Evolutionary conservation across 1,140 invertebrate genomes (phyloP).

Genomic region (Drosophila equinoxialis): DNA sequence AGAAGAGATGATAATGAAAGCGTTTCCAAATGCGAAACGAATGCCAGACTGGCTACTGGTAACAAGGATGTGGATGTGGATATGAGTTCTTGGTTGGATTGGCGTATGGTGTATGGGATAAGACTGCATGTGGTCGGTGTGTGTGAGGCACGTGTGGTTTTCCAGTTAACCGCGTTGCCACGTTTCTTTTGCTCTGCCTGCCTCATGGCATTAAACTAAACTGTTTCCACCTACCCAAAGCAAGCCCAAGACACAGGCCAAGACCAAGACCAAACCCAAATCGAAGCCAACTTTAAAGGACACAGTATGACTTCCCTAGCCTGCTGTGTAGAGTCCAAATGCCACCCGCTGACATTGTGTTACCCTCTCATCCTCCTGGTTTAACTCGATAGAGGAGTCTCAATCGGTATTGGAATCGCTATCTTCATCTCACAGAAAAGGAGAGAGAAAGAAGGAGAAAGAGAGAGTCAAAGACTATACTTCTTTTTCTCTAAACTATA

Average conservation of each 20-base stretch:
- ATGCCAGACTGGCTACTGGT: slow-evolving; percentile 73
- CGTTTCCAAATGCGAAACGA: slow-evolving; percentile 82
- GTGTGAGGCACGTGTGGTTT: slow-evolving; percentile 81
- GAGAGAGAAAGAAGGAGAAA: not conserved
- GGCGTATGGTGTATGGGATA: slow-evolving; percentile 16
- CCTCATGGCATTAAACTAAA: slow-evolving; percentile 75
- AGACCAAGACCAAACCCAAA: not conserved
- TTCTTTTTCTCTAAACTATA: not conserved
- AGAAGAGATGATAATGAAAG: slow-evolving; percentile 66
- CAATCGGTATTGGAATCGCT: slow-evolving; percentile 13
- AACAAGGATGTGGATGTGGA: slow-evolving; percentile 44
- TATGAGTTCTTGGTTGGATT: slow-evolving; percentile 33
- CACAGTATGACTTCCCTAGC: slow-evolving; percentile 61
- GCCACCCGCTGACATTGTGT: slow-evolving; percentile 68
- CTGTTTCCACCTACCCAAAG: slow-evolving; percentile 71
- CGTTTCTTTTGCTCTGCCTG: slow-evolving; percentile 42
- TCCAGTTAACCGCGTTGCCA: slow-evolving; percentile 69
- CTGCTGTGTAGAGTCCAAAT: slow-evolving; percentile 63
- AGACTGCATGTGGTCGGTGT: slow-evolving; percentile 69
- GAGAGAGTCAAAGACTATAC: not conserved
- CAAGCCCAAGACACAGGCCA: slow-evolving; percentile 46
- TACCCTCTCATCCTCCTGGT: slow-evolving; percentile 58
- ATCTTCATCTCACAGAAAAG: slow-evolving; percentile 1
- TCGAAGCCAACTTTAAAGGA: slow-evolving; percentile 28
- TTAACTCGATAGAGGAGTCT: slow-evolving; percentile 33